Base-by-base conservation (phyloP, 2,113 vertebrate genomes). In the Hyla sarda region DNA sequence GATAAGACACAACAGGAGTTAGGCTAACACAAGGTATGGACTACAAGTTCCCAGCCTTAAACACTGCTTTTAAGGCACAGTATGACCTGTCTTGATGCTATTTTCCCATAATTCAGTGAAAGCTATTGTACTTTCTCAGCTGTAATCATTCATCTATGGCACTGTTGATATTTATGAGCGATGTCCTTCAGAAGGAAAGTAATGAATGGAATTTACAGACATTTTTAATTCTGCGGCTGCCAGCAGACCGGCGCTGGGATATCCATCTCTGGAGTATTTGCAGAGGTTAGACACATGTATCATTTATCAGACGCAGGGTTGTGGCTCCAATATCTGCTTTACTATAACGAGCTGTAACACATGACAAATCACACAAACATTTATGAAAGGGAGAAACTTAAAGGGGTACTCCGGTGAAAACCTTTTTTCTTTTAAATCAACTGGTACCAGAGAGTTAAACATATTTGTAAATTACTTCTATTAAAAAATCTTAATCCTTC, bases 91-190 rank as follows among this genome's bases (percentile, higher is more conserved):
- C 47, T 48, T 58, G 56, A n/a, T 58, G 56, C 10, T n/a, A 58
- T 58, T 10, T 58, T 10, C 56, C 56, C 21, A 11, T 58, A 58
- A 58, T n/a, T 6, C 6, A 10, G 19, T 58, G 23, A 58, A 58
- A 10, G 67, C 2, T 32, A 21, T 72, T 72, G 8, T 47, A 3
- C 10, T 48, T 48, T 75, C 23, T 1, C 19, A 0, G 25, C 23
- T 50, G 17, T 76, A 86, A 90, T 91, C 90, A 88, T 90, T 92
- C 90, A 90, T 60, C 25, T 62, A 1, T 37, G 25, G 47, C 16
- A 34, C 41, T 45, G 10, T 16, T 9, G 45, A 50, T 47, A 5
- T 52, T 50, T 14, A 23, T 25, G 8, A 50, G 41, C 14, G 28
- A 62, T 82, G 67, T 82, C 23, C n/a, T 52, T 82, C 62, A 88